Evolutionary conservation across 2,888 invertebrate species (phyloP), one percentile per base, ranked within the genome.

Genomic region (Protonemura montana): DNA sequence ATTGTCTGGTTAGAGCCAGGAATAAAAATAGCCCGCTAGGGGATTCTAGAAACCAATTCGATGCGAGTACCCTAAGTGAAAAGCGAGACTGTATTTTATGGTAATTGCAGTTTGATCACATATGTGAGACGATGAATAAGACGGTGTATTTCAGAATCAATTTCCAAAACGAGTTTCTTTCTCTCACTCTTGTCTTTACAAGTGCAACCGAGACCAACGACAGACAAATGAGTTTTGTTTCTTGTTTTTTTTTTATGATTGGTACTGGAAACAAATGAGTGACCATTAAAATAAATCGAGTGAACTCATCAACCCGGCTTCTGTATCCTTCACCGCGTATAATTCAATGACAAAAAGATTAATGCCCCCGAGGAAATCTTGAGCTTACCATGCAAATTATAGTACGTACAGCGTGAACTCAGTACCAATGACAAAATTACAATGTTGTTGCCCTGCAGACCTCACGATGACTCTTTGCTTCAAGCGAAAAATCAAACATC

Each of bases 271-370:
- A 59, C 59, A 59, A 59, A 59, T 59, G 59, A 13, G 59, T 59
- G 59, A 59, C 59, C 59, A 59, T 59, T 59, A 59, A 59, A 59
- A 21, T 59, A 59, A 59, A 59, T 59, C 59, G 59, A 59, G 59
- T 59, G 13, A 59, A 59, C 59, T 21, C 21, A 16, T 59, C 59
- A 59, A 59, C 59, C 59, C 21, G 59, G 59, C 59, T 59, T 21
- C 59, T 59, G 59, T 59, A 59, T 10, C 7, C 59, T 59, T 59
- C 59, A 21, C 59, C 16, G 59, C 21, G 21, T 21, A 13, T 41
- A 59, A 59, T 59, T 59, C 21, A 59, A 59, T 35, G 21, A 59
- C 16, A 59, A 59, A 59, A 59, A 59, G 59, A 59, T 59, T 59
- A 21, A 59, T 13, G 59, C 59, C 59, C 59, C 13, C 7, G 59